These are phyloP conservation scores for Brachyptera putata DNA, from an alignment of 2,888 invertebrate species.

Conservation along the genomic window DNA sequence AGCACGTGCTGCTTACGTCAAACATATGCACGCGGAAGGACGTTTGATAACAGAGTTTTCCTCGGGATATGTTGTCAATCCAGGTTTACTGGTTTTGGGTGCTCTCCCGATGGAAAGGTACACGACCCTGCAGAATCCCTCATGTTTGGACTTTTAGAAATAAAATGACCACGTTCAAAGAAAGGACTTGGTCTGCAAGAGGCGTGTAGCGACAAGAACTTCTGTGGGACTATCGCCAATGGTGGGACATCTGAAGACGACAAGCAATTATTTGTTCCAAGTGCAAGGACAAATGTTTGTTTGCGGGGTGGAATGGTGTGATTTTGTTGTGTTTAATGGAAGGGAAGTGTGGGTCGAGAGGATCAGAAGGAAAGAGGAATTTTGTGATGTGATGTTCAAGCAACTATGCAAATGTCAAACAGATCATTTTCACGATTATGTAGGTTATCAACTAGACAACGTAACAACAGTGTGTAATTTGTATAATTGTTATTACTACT, in stretches of 20 bases:
- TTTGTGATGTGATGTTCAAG: neutral
- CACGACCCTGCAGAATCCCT: neutral
- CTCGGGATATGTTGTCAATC: constrained; percentile 11
- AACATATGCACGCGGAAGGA: neutral
- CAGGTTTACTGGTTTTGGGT: constrained; percentile 8
- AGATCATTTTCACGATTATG: neutral
- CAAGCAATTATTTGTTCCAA: neutral
- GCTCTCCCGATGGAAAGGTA: constrained; percentile 19
- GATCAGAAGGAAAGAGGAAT: neutral
- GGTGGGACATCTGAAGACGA: neutral
- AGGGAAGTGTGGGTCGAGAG: neutral
- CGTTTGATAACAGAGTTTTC: neutral
- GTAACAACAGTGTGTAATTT: too few relatives aligned
- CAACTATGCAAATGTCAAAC: neutral
- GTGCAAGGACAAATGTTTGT: neutral
- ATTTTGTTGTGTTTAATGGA: neutral
- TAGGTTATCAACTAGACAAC: too few relatives aligned
- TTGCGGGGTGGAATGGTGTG: neutral
- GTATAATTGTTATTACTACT: too few relatives aligned
- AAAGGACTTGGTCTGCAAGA: neutral
- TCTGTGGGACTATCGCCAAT: neutral
- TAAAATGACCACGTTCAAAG: constrained; percentile 5
- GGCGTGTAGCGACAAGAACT: neutral
- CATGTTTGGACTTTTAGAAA: constrained; percentile 7
- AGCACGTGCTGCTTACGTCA: constrained; percentile 5